Conservation (phyloP, 2,888 invertebrate species). For the Zootermopsis nevadensis region DNA sequence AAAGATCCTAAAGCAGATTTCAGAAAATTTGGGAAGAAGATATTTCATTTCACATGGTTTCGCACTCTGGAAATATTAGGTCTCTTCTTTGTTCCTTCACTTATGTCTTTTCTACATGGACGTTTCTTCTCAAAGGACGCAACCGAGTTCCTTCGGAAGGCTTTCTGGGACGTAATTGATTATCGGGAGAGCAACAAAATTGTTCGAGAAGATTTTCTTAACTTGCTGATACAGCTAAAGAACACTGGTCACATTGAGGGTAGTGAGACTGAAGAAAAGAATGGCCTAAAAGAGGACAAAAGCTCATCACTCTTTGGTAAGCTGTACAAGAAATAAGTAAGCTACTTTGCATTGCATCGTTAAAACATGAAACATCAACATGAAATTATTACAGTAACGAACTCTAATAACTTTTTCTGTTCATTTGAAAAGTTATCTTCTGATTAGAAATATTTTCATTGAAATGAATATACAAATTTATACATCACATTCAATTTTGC, state of each 20-base stretch:
- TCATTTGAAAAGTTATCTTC: too few relatives aligned
- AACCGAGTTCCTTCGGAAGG: conserved; percentile 47
- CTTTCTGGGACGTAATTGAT: conserved; percentile 52
- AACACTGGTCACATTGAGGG: conserved; percentile 47
- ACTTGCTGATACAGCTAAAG: conserved; percentile 52
- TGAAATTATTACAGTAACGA: too few relatives aligned
- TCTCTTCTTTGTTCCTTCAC: conserved; percentile 49
- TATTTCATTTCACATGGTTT: conserved; percentile 47
- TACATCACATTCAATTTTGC: too few relatives aligned
- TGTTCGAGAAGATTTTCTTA: conserved; percentile 51
- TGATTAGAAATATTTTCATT: too few relatives aligned
- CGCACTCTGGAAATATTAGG: conserved; percentile 48
- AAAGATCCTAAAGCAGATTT: conserved; percentile 52
- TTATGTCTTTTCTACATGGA: conserved; percentile 35
- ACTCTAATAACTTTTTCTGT: too few relatives aligned
- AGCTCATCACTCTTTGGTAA: conserved; percentile 3
- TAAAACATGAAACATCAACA: too few relatives aligned
- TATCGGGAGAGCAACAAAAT: conserved; percentile 47
- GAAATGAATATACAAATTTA: too few relatives aligned
- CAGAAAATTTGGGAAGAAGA: conserved; percentile 51
- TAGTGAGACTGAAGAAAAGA: background rate
- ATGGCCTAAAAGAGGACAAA: background rate
- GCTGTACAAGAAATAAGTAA: background rate
- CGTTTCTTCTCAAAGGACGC: conserved; percentile 46
- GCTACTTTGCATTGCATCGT: too few relatives aligned